These are phyloP conservation scores for Lampris megalopsis DNA, from an alignment of 2,113 vertebrate species.

Conservation along the genomic window DNA sequence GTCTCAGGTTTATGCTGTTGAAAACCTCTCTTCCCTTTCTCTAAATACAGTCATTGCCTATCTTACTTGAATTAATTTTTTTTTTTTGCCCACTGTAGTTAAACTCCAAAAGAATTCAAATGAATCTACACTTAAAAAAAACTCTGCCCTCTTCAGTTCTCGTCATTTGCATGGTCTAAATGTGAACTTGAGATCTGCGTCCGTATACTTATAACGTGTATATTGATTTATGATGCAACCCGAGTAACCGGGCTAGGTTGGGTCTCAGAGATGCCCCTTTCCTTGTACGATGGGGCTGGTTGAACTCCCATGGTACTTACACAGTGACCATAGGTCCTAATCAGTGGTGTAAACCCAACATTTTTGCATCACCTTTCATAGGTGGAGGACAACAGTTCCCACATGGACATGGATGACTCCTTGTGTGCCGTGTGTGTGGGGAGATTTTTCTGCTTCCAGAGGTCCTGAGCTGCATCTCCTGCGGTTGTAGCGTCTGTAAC, in stretches of 20 bases:
- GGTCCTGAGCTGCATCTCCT: slow-evolving; percentile 61
- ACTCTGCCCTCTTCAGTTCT: no score
- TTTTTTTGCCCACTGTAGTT: no score
- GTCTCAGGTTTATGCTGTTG: no score
- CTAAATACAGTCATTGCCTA: no score
- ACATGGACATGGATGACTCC: slow-evolving; percentile 45
- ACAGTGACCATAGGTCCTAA: slow-evolving; percentile 5
- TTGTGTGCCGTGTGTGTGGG: slow-evolving; percentile 49
- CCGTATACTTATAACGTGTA: background rate
- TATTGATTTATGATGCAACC: slow-evolving; percentile 33
- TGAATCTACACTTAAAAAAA: no score
- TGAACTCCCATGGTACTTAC: slow-evolving; percentile 26
- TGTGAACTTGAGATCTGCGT: background rate
- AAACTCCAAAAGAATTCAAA: no score
- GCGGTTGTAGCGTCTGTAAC: slow-evolving; percentile 56
- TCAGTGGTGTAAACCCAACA: slow-evolving; percentile 7
- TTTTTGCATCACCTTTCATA: slow-evolving; percentile 29
- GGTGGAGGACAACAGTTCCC: slow-evolving; percentile 31
- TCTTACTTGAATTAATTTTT: no score
- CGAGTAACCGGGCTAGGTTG: slow-evolving; percentile 7
- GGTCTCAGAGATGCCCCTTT: background rate
- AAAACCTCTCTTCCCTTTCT: no score
- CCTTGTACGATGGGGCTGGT: background rate
- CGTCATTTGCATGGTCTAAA: no score
- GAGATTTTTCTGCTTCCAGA: slow-evolving; percentile 51